Evolutionary conservation across 2,113 vertebrate genomes (phyloP), one percentile per base, ranked within the genome.

Genomic region (Nematolebias whitei): DNA sequence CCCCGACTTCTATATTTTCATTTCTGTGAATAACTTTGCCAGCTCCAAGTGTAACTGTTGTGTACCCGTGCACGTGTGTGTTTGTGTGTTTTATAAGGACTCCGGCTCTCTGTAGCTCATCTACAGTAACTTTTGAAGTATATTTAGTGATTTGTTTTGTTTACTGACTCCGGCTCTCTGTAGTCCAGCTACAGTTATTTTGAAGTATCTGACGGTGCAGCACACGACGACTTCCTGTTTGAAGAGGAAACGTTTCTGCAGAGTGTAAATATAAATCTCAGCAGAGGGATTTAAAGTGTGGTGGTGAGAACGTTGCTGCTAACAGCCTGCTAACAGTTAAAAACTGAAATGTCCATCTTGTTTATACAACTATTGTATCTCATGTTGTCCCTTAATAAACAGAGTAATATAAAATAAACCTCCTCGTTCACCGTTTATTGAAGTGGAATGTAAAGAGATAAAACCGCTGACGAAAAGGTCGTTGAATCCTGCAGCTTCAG

Each of bases 71-170:
- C 39, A 51, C 48, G 24, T 45, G 23, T 47, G n/a, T 61, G 32
- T 58, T 22, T 63, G 6, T 20, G 41, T 58, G 32, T 79, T 54
- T 40, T 47, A 67, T 40, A 32, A 14, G 57, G 90, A 90, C 90
- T 91, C 88, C 86, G 88, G 77, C 64, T n/a, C 60, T 53, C 76
- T 89, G 90, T 88, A 83, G 88, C 69, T 87, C 61, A 68, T 29
- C 90, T 90, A 84, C 90, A 88, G 86, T 66, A 44, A 77, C 45
- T 77, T 73, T 61, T 84, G 87, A 91, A 90, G 88, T 75, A 67
- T 58, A 45, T 74, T 62, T 59, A 59, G 59, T 77, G 51, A 62
- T 35, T 35, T 29, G 50, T 64, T 51, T 80, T 77, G 66, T 82
- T 85, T 76, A 80, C 64, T 78, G 87, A 87, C 86, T 88, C 88